Conservation (phyloP, 1,140 invertebrate species). For the Lepidostoma basale region DNA sequence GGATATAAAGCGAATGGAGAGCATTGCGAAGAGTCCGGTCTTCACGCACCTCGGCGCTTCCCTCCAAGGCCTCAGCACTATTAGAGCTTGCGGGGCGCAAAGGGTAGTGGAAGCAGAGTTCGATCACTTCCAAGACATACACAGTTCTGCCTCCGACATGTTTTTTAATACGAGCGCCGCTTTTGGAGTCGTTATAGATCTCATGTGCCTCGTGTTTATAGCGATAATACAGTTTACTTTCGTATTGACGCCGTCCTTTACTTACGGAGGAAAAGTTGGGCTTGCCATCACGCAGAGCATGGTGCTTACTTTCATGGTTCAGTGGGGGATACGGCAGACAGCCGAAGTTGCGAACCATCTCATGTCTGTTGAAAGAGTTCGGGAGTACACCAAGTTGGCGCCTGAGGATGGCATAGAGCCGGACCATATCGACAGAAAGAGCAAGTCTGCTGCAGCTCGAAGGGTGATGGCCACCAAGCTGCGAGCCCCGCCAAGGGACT, state of each 20-base stretch:
- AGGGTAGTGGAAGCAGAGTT: conserved; percentile 69
- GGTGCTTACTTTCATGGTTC: conserved; percentile 79
- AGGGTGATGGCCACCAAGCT: conserved; percentile 26
- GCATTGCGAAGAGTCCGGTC: conserved; percentile 71
- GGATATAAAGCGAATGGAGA: conserved; percentile 80
- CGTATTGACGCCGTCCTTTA: conserved; percentile 50
- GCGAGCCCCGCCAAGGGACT: conserved; percentile 63
- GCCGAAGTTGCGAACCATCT: conserved; percentile 82
- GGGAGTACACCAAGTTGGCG: conserved; percentile 73
- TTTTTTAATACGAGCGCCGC: conserved; percentile 69
- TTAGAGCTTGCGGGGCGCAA: conserved; percentile 70
- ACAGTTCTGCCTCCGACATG: conserved; percentile 72
- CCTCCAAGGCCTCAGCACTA: conserved; percentile 76
- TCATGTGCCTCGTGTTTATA: conserved; percentile 68
- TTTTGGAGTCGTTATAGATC: conserved; percentile 73
- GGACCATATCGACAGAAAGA: conserved; percentile 57
- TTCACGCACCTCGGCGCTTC: conserved; percentile 79
- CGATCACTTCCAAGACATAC: conserved; percentile 59
- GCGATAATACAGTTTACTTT: conserved; percentile 67
- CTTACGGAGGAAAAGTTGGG: conserved; percentile 71
- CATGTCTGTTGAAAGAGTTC: conserved; percentile 78
- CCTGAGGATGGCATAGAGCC: conserved; percentile 58
- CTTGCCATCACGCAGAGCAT: conserved; percentile 84
- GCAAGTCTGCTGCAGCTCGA: conserved; percentile 72
- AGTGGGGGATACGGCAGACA: conserved; percentile 81